Conservation (phyloP, 2,113 vertebrate genomes). For the Mustela lutreola region DNA sequence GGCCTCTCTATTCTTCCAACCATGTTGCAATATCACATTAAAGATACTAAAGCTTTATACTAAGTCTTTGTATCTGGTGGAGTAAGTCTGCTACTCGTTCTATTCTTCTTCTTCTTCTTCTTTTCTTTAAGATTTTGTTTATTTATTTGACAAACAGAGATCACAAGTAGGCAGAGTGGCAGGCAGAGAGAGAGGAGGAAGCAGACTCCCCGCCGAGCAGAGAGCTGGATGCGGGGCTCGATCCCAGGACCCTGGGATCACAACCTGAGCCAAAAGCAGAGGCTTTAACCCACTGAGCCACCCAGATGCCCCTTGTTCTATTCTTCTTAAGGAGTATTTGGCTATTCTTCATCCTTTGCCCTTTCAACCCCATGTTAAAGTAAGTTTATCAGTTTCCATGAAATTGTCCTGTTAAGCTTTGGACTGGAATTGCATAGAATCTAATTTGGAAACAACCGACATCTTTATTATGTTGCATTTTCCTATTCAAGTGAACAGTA, state of each 20-base stretch:
- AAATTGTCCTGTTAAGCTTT: background rate
- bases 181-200: too few relatives aligned
- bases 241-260: too few relatives aligned
- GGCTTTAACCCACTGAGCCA: too few relatives aligned
- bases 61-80: background rate
- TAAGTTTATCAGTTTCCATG: background rate
- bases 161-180: too few relatives aligned
- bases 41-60: background rate
- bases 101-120: too few relatives aligned
- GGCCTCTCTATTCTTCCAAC: background rate
- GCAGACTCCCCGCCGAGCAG: too few relatives aligned
- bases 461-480: background rate
- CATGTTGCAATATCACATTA: background rate
- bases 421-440: background rate
- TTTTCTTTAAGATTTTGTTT: too few relatives aligned
- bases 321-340: background rate
- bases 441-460: background rate
- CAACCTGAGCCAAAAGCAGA: too few relatives aligned
- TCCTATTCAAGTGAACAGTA: background rate
- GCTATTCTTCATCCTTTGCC: background rate
- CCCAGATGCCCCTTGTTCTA: background rate
- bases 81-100: background rate
- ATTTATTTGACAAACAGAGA: too few relatives aligned
- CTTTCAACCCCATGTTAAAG: background rate
- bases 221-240: too few relatives aligned